phyloP scores from a whole-genome alignment of 2,113 vertebrate genomes.

The Myrmecobius fasciatus region DNA sequence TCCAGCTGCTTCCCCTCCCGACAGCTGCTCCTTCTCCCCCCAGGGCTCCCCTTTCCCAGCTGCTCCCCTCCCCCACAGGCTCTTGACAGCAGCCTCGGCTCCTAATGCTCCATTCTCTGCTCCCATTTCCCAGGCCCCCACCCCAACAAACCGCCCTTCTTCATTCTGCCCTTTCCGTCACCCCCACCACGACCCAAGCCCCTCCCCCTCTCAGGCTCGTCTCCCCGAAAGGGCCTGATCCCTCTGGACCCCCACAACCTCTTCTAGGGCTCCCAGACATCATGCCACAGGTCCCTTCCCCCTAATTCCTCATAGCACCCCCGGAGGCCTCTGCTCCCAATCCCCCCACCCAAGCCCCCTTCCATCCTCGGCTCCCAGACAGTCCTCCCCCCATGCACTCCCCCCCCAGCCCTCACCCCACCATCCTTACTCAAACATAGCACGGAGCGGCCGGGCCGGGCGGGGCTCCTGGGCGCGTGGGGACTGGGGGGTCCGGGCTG shows the following conservation, averaged over 20 bases:
- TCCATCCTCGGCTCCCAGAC: conserved; percentile 35
- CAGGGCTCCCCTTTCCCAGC: background rate
- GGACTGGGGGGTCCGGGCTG: background rate
- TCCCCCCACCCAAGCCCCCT: background rate
- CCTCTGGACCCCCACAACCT: background rate
- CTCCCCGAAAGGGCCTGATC: background rate
- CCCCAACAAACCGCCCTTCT: background rate
- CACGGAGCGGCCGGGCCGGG: background rate
- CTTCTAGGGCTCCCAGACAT: background rate
- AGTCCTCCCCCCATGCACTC: background rate
- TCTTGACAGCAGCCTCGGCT: background rate
- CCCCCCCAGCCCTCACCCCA: background rate
- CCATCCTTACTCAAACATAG: background rate
- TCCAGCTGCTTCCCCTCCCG: background rate
- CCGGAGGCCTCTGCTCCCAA: background rate
- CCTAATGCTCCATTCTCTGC: background rate
- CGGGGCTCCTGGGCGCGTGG: background rate
- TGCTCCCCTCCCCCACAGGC: background rate
- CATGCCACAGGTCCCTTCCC: background rate
- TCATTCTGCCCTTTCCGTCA: background rate
- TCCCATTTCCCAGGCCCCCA: background rate
- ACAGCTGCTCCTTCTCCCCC: background rate
- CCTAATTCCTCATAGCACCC: background rate
- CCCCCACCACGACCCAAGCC: background rate
- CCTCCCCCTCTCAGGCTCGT: background rate